Conservation (phyloP, 2,113 vertebrate genomes). For the Gallinago paraguaiae region DNA sequence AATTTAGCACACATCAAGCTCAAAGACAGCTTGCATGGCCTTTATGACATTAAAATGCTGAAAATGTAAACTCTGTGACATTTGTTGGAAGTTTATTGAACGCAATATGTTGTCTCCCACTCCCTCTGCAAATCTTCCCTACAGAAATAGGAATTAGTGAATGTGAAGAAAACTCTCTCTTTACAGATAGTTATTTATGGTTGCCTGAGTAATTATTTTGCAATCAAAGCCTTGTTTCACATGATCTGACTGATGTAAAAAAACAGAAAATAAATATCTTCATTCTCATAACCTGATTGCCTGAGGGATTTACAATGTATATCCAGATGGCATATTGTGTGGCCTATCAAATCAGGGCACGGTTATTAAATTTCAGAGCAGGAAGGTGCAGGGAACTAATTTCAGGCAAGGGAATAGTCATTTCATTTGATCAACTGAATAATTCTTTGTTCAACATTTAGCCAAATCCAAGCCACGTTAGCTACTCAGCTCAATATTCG, state of each 20-base stretch:
- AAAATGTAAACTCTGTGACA: neutral
- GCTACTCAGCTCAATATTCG: neutral
- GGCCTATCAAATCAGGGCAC: neutral
- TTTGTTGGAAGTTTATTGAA: neutral
- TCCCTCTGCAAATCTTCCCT: neutral
- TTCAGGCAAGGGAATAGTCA: neutral
- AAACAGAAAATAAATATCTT: neutral
- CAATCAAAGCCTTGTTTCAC: slow-evolving; percentile 16
- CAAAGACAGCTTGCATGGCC: neutral
- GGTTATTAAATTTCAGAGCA: slow-evolving; percentile 31
- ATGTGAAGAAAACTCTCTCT: neutral
- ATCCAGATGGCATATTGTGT: neutral
- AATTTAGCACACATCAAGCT: slow-evolving; percentile 31
- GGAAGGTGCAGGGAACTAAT: slow-evolving; percentile 20
- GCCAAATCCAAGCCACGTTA: neutral
- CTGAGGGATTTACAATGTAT: neutral
- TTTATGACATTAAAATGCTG: neutral
- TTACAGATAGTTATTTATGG: neutral
- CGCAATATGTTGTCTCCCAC: neutral
- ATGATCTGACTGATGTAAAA: neutral
- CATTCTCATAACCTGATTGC: neutral
- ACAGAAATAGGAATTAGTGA: neutral
- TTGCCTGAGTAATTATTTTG: neutral
- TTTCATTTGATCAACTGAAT: neutral
- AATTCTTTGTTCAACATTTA: slow-evolving; percentile 29